A percentile compares a stretch with the other conserved stretches of the same genome.
Evolutionary conservation across 2,888 invertebrate species (phyloP).

Genomic region (Synergus gifuensis): DNA sequence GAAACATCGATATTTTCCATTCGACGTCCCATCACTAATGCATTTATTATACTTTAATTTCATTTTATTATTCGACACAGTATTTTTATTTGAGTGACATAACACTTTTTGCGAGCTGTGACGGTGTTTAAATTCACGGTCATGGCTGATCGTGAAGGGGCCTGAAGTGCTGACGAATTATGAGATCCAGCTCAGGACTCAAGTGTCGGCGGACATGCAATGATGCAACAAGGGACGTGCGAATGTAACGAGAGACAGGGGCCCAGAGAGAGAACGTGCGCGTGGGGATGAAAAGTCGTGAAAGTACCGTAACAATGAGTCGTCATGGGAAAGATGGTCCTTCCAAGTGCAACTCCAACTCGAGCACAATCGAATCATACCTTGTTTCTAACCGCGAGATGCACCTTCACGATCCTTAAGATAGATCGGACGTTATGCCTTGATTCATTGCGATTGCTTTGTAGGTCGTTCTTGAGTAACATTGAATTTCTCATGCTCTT

Average conservation of each 20-base stretch:
- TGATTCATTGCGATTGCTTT: conserved; percentile 43
- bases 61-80: no score
- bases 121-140: neutral
- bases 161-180: conserved; percentile 46
- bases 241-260: conserved; percentile 37
- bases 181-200: conserved; percentile 42
- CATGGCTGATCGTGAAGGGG: conserved; percentile 30
- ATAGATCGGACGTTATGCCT: conserved; percentile 42
- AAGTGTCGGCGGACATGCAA: conserved; percentile 48
- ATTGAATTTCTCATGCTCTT: conserved; percentile 35
- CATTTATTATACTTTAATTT: no score
- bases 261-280: conserved; percentile 40
- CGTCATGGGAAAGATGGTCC: conserved; percentile 62
- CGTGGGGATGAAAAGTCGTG: conserved; percentile 60
- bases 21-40: no score
- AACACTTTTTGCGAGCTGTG: neutral
- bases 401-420: conserved; percentile 42
- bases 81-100: neutral
- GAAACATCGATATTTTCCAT: no score
- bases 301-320: conserved; percentile 65
- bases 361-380: conserved; percentile 51
- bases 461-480: conserved; percentile 23
- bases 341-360: conserved; percentile 50
- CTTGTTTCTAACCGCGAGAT: conserved; percentile 27
- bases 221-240: conserved; percentile 44